These are phyloP conservation scores for Pollenia amentaria DNA, from an alignment of 2,888 invertebrate genomes.

Conservation along the genomic window DNA sequence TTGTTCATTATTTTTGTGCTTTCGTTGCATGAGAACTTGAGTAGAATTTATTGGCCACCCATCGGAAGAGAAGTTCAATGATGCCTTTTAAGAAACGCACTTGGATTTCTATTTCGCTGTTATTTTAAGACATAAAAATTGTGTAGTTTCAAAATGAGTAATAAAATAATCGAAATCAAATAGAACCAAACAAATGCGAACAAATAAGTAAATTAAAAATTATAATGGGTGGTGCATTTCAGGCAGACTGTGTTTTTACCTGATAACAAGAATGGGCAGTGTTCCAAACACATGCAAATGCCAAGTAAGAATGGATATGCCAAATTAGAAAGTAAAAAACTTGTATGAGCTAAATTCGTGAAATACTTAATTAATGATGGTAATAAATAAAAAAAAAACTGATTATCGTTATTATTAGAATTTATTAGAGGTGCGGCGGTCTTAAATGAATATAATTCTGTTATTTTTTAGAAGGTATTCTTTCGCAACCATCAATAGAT, in stretches of 20 bases:
- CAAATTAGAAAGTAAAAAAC: conserved; percentile 7
- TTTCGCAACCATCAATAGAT: no score
- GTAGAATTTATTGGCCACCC: conserved; percentile 66
- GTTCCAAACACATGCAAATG: conserved; percentile 20
- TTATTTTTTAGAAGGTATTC: no score
- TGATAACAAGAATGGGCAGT: conserved; percentile 2
- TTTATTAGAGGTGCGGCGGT: not conserved
- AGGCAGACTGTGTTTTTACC: not conserved
- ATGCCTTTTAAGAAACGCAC: conserved; percentile 45
- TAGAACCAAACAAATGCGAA: not conserved
- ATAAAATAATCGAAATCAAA: conserved; percentile 15
- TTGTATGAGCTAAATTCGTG: not conserved
- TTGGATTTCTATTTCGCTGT: conserved; percentile 2
- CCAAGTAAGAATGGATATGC: not conserved
- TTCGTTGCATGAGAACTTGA: conserved; percentile 43
- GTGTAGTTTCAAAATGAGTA: conserved; percentile 16
- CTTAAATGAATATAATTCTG: no score
- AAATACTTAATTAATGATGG: not conserved
- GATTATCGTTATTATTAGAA: not conserved
- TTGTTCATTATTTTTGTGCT: conserved; percentile 19
- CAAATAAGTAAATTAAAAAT: not conserved
- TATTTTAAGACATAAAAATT: conserved; percentile 30
- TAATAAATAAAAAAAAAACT: not conserved
- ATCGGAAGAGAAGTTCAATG: conserved; percentile 69
- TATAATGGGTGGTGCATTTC: not conserved